phyloP scores from a whole-genome alignment of 2,113 vertebrate genomes.

The Catharus minimus region DNA sequence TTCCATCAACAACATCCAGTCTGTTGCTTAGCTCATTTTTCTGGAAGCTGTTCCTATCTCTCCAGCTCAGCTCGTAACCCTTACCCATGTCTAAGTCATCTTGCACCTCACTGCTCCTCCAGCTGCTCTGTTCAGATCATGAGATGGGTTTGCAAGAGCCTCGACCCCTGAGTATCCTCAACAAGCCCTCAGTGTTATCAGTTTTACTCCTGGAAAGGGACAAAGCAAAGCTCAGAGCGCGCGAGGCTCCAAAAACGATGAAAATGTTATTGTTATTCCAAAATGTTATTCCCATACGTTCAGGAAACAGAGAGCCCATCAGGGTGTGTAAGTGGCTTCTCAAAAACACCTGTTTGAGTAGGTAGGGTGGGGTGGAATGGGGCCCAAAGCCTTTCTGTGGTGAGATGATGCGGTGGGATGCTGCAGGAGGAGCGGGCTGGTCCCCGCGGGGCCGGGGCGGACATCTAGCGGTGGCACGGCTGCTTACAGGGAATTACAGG shows the following conservation, averaged over 20 bases:
- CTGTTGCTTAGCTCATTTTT: conserved; percentile 11
- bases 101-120: neutral
- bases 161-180: neutral
- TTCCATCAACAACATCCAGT: neutral
- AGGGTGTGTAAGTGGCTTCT: neutral
- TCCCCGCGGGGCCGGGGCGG: neutral
- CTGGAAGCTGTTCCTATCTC: conserved; percentile 4
- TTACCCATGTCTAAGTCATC: neutral
- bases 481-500: neutral
- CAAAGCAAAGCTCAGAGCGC: neutral
- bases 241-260: neutral
- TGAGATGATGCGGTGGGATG: accelerated
- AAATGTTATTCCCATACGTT: conserved; percentile 31
- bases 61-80: neutral
- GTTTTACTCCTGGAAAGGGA: neutral
- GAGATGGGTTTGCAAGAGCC: neutral
- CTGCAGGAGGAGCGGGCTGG: neutral
- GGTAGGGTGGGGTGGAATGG: neutral
- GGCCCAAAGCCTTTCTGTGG: neutral
- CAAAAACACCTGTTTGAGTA: conserved; percentile 2
- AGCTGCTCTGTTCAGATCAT: neutral
- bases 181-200: neutral
- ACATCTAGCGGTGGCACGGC: neutral
- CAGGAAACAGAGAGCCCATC: neutral
- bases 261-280: conserved; percentile 48